Evolutionary conservation across 2,797 vertebrate genomes (phyloP).

Genomic region (Onychomys arenicola): DNA sequence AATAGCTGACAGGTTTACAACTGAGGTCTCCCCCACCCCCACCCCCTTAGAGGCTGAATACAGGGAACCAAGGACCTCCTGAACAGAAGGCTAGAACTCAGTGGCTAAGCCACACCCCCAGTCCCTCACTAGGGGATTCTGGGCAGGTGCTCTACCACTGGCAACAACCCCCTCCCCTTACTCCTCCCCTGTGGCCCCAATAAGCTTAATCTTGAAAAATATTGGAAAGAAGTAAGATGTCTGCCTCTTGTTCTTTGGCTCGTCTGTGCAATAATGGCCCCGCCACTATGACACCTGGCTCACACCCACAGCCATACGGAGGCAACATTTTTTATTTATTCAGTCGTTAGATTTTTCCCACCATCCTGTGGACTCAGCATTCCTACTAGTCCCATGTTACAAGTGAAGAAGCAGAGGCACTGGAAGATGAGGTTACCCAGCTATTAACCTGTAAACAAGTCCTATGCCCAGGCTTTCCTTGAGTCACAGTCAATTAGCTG

Average conservation of each 20-base stretch:
- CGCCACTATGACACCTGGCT: not conserved
- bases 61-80: not conserved
- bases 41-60: not conserved
- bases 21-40: not conserved
- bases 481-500: not conserved
- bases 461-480: not conserved
- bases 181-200: not conserved
- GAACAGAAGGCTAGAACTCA: not conserved
- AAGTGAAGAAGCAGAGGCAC: not conserved
- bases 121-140: not conserved
- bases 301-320: not conserved
- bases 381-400: not conserved
- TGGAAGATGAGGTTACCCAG: not conserved
- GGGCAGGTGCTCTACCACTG: not conserved
- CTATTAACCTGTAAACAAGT: not conserved
- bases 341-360: not conserved
- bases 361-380: not conserved
- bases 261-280: not conserved
- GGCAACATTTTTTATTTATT: not conserved
- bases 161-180: not conserved
- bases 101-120: not conserved
- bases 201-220: not conserved
- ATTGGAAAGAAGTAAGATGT: not conserved
- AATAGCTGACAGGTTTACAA: not conserved
- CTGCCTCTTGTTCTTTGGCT: not conserved